Conservation (phyloP, 2,888 invertebrate species). For the Pyrrhosoma nymphula region DNA sequence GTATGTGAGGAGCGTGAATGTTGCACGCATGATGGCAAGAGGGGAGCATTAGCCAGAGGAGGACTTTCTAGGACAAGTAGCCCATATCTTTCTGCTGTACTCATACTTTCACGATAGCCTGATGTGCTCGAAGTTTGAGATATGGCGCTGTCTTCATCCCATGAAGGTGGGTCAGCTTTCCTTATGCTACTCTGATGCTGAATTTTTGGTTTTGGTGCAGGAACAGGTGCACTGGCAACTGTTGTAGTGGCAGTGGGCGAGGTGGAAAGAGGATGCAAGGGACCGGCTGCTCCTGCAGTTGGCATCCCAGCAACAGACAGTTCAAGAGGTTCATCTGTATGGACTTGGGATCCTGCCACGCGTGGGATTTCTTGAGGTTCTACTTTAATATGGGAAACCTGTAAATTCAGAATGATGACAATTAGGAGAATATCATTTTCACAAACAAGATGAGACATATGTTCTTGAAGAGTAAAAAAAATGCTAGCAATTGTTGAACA, state of each 20-base stretch:
- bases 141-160: constrained; percentile 81
- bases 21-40: background rate
- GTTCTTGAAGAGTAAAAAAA: no score
- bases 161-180: constrained; percentile 70
- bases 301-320: constrained; percentile 68
- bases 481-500: no score
- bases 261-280: constrained; percentile 75
- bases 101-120: constrained; percentile 88
- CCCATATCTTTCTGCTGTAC: constrained; percentile 73
- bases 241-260: constrained; percentile 68
- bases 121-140: constrained; percentile 93
- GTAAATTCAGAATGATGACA: constrained; percentile 26
- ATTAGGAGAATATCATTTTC: background rate
- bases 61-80: constrained; percentile 74
- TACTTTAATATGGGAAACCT: constrained; percentile 80
- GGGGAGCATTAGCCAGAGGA: constrained; percentile 72
- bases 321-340: constrained; percentile 74
- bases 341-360: constrained; percentile 69
- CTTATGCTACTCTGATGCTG: constrained; percentile 70
- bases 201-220: constrained; percentile 66
- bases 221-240: constrained; percentile 37
- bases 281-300: constrained; percentile 73
- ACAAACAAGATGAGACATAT: background rate
- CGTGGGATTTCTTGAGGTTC: constrained; percentile 76
- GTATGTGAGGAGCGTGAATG: background rate